Percentiles rank a stretch among this genome's conserved stretches.
phyloP scores from a whole-genome alignment of 2,797 vertebrate species.

The Tapirus indicus region DNA sequence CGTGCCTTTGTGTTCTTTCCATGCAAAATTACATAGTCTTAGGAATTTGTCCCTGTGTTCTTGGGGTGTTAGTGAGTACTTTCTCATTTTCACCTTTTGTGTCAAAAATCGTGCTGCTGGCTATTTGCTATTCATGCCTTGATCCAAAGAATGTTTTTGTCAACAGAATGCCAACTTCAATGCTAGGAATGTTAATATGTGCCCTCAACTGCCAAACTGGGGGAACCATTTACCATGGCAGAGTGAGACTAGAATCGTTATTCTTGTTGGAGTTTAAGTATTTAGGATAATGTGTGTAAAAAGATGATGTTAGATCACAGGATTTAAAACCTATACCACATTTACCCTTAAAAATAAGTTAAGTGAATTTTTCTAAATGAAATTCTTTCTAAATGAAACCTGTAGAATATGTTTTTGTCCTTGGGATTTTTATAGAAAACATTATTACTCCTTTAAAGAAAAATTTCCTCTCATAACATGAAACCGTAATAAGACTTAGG shows the following conservation, averaged over 20 bases:
- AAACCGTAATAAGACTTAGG: background rate
- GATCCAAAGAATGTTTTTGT: slow-evolving; percentile 87
- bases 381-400: slow-evolving; percentile 13
- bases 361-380: background rate
- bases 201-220: slow-evolving; percentile 84
- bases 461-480: background rate
- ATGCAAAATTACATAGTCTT: slow-evolving; percentile 33
- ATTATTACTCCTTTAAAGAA: background rate
- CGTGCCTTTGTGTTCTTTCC: background rate
- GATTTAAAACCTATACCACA: slow-evolving; percentile 18
- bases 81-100: slow-evolving; percentile 85
- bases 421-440: background rate
- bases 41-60: slow-evolving; percentile 79
- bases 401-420: background rate
- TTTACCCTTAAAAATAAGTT: slow-evolving; percentile 19
- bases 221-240: slow-evolving; percentile 82
- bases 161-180: slow-evolving; percentile 84
- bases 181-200: slow-evolving; percentile 88
- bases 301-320: slow-evolving; percentile 3
- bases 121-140: slow-evolving; percentile 87
- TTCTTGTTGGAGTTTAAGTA: slow-evolving; percentile 20
- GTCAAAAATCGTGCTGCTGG: slow-evolving; percentile 81
- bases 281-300: background rate
- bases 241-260: slow-evolving; percentile 74
- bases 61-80: slow-evolving; percentile 84